Evolutionary conservation across 1,140 invertebrate species (phyloP).

Genomic region (Paraescarpia echinospica): DNA sequence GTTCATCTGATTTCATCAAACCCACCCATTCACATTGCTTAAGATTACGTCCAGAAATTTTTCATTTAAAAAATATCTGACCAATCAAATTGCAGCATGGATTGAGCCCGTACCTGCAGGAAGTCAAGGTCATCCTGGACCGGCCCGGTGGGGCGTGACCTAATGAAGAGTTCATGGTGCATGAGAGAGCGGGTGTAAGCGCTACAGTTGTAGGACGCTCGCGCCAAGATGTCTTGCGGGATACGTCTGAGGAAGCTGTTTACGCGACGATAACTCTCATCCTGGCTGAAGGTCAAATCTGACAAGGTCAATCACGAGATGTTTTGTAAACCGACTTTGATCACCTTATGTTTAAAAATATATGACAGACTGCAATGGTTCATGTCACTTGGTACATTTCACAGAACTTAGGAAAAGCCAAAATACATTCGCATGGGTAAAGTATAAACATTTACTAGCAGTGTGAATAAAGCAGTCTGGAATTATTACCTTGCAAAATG

Average conservation of each 20-base stretch:
- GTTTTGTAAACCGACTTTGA: neutral
- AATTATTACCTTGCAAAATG: no score
- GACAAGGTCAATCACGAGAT: neutral
- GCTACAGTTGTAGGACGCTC: constrained; percentile 62
- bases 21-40: no score
- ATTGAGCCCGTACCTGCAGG: neutral
- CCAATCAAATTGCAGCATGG: neutral
- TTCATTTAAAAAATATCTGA: neutral
- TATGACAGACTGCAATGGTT: no score
- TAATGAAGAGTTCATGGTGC: constrained; percentile 62
- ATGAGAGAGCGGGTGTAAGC: constrained; percentile 62
- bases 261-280: constrained; percentile 27
- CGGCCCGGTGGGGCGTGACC: neutral
- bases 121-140: constrained; percentile 14
- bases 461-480: no score
- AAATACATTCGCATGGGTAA: no score
- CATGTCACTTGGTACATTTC: no score
- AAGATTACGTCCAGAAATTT: neutral
- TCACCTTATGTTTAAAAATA: neutral
- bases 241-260: constrained; percentile 58
- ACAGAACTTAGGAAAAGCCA: no score
- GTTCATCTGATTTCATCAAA: no score
- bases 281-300: constrained; percentile 11
- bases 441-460: no score
- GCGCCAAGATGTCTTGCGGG: constrained; percentile 60